These are phyloP conservation scores for Oscheius myriophilus DNA, from an alignment of 2,888 invertebrate genomes.

Conservation along the genomic window DNA sequence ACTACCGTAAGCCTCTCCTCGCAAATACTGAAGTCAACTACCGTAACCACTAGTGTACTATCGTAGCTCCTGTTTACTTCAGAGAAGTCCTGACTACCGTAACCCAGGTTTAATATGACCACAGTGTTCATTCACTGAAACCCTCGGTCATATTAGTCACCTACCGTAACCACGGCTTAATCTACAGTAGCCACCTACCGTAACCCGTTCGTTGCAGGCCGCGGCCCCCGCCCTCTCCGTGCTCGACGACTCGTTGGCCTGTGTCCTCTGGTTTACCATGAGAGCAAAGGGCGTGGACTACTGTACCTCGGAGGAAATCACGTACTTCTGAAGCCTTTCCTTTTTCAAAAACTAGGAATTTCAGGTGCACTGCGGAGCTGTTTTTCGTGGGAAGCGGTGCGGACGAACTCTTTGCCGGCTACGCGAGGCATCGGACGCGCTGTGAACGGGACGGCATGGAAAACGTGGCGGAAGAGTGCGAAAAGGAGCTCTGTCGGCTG, in stretches of 20 bases:
- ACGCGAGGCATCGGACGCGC: constrained; percentile 84
- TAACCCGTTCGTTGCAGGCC: constrained; percentile 24
- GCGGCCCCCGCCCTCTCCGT: constrained; percentile 82
- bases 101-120: too few species aligned
- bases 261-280: constrained; percentile 91
- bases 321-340: background rate
- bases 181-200: too few species aligned
- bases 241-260: constrained; percentile 93
- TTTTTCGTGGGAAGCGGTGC: constrained; percentile 91
- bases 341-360: background rate
- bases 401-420: constrained; percentile 95
- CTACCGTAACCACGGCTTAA: too few species aligned
- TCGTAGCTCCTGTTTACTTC: too few species aligned
- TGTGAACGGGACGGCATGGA: constrained; percentile 70
- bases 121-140: background rate
- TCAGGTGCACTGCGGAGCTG: constrained; percentile 36
- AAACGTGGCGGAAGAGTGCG: constrained; percentile 74
- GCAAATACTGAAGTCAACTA: too few species aligned
- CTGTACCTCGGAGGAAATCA: constrained; percentile 25
- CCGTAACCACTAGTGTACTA: too few species aligned
- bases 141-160: too few species aligned
- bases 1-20: too few species aligned
- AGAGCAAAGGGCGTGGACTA: constrained; percentile 77
- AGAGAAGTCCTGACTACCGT: too few species aligned
- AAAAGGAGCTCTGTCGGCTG: constrained; percentile 85